Base-by-base conservation (phyloP, 2,797 vertebrate species). In the Hoplostethus atlanticus region DNA sequence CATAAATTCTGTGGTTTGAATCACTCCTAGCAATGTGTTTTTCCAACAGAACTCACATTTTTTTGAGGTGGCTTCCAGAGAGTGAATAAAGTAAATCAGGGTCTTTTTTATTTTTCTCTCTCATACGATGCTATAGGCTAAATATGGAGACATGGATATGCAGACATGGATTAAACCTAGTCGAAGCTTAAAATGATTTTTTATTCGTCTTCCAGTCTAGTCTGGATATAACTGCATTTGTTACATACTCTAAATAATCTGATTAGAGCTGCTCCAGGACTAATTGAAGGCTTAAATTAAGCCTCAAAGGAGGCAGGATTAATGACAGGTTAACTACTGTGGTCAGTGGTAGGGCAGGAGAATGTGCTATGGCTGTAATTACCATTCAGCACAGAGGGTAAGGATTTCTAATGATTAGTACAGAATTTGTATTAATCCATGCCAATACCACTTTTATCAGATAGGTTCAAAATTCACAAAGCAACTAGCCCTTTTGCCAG, bases 291-390 rank as follows among this genome's bases (percentile, higher is more conserved):
- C 21, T 66, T 40, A n/a, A 57, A 40, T 46, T 52, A 28, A 44
- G 13, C 40, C 11, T 25, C 8, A 6, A 64, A 31, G 40, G 42
- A 61, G 21, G 8, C 15, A 57, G 3, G 64, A 38, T 6, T 28
- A 50, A 62, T 47, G 13, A 47, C 17, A 30, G 16, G 10, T 63
- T 58, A 51, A 58, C 40, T 53, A 21, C 52, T 60, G 3, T 10
- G 36, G 30, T 42, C 36, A 58, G 57, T 40, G 28, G 30, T 28
- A 54, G 12, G 38, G 34, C 28, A 67, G 25, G 9, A 42, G 16
- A 67, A 73, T 64, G 10, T 60, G 42, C 47, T 31, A 54, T 31
- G 21, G 47, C 62, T 38, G 8, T 6, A 36, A 61, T 34, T 16
- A 36, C 8, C 16, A 62, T 60, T 60, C 15, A 34, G 59, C 17